These are phyloP conservation scores for Catocala fraxini DNA, from an alignment of 2,888 invertebrate genomes.

Conservation along the genomic window DNA sequence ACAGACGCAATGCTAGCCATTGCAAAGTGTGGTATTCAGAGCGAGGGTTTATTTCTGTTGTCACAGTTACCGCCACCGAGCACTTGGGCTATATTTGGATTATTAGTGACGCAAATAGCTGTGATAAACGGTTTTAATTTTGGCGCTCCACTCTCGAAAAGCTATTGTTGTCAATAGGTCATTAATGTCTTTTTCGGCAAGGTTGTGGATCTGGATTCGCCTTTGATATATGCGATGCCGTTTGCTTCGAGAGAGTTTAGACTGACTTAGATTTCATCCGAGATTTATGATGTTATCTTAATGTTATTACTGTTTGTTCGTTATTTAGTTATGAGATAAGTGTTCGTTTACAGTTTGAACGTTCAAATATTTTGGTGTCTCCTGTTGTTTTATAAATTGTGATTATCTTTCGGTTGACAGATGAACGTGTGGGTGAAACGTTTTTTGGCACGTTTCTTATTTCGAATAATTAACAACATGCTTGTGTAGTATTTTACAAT, in stretches of 20 bases:
- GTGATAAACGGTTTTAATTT: conserved; percentile 79
- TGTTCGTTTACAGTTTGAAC: conserved; percentile 1
- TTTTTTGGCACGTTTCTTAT: conserved; percentile 37
- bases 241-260: conserved; percentile 22
- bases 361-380: conserved; percentile 9
- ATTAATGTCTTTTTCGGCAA: conserved; percentile 52
- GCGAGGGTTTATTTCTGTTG: conserved; percentile 83
- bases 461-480: conserved; percentile 33
- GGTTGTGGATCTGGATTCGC: conserved; percentile 32
- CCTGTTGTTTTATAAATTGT: conserved; percentile 23
- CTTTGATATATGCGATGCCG: conserved; percentile 47
- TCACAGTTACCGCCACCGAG: conserved; percentile 75
- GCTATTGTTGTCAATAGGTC: conserved; percentile 77
- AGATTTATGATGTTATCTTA: neutral
- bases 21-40: conserved; percentile 75
- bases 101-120: conserved; percentile 84
- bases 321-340: conserved; percentile 15
- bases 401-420: conserved; percentile 32
- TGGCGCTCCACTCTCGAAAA: conserved; percentile 67
- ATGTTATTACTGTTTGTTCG: conserved; percentile 11
- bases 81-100: conserved; percentile 77
- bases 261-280: conserved; percentile 18
- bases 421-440: conserved; percentile 37
- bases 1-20: conserved; percentile 61
- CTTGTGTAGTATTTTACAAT: conserved; percentile 21